These are phyloP conservation scores for Ophiothrix spiculata DNA, from an alignment of 35 echinoderm and acorn worm species.

Conservation along the genomic window DNA sequence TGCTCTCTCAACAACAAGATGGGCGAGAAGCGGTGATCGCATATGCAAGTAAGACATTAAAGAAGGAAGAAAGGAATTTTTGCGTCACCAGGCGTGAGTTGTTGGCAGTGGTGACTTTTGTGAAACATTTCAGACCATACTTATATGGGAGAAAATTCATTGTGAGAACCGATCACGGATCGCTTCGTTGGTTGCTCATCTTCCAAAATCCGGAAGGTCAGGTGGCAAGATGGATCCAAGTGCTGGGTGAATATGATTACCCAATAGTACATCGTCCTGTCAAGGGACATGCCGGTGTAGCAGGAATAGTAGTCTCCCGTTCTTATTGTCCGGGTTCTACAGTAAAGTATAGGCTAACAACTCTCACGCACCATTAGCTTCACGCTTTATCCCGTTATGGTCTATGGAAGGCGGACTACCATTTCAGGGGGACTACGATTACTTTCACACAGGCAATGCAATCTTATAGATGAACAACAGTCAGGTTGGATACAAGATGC, in stretches of 20 bases:
- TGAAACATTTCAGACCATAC: conserved; percentile 48
- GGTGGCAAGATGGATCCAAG: conserved; percentile 40
- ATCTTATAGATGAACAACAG: no score
- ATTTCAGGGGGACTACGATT: no score
- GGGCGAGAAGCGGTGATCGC: conserved; percentile 38
- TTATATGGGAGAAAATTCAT: conserved; percentile 35
- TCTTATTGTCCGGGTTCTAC: no score
- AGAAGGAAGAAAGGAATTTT: conserved; percentile 12
- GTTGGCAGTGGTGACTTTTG: conserved; percentile 28
- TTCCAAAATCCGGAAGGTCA: conserved; percentile 53
- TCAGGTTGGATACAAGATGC: no score
- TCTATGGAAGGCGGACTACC: no score
- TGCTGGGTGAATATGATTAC: conserved; percentile 25
- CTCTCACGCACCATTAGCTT: no score
- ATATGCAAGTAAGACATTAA: conserved; percentile 50
- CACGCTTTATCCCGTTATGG: no score
- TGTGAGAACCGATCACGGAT: conserved; percentile 40
- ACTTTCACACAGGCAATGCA: no score
- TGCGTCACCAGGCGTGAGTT: conserved; percentile 37
- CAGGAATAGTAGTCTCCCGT: no score
- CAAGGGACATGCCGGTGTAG: conserved; percentile 16
- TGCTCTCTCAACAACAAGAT: conserved; percentile 55
- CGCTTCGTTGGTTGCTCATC: conserved; percentile 25
- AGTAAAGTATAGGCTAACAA: no score
- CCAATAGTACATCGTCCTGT: conserved; percentile 31